Base-by-base conservation (phyloP, 2,113 vertebrate genomes). In the Otis tarda region DNA sequence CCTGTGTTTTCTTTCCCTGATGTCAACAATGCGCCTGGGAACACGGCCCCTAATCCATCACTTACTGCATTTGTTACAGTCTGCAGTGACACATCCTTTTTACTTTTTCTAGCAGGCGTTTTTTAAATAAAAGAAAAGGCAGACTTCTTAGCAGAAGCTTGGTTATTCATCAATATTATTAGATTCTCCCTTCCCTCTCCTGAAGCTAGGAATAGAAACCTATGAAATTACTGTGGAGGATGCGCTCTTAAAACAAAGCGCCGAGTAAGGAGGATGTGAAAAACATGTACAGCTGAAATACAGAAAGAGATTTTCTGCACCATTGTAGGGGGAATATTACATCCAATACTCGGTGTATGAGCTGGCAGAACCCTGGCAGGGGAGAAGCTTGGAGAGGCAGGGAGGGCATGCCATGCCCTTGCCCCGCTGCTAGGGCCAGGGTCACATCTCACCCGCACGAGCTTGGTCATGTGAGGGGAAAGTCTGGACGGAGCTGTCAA, bases 151-250 rank as follows among this genome's bases (percentile, higher is more conserved):
- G 69, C 93, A 89, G 89, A 93, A 89, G 87, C 87, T 64, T 65
- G 64, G 67, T 83, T 97, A 82, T 97, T 97, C 79, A 96, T 94
- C 83, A 95, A 75, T 95, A 71, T 97, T 96, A 97, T 87, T 92
- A 96, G 94, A 86, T 70, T 97, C 79, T 71, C 71, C 74, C 55
- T 78, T 89, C 97, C 70, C 74, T 94, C 93, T 92, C 75, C 96
- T 61, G 37, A 81, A 92, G 65, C 95, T 96, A 95, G 96, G 80
- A 97, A 97, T 97, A 96, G 96, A 95, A 85, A 95, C 76, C 68
- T 91, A 65, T 95, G 95, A 97, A 77, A 95, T 94, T 49, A 88
- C 65, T 92, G 94, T 95, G 87, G 67, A 67, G 92, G 94, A 91
- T 87, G 79, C 80, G 2, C 81, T 90, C 64, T 89, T 94, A 65